Evolutionary conservation across 1,140 invertebrate species (phyloP), one percentile per base, ranked within the genome.

Genomic region (Trachelipus rathkii): DNA sequence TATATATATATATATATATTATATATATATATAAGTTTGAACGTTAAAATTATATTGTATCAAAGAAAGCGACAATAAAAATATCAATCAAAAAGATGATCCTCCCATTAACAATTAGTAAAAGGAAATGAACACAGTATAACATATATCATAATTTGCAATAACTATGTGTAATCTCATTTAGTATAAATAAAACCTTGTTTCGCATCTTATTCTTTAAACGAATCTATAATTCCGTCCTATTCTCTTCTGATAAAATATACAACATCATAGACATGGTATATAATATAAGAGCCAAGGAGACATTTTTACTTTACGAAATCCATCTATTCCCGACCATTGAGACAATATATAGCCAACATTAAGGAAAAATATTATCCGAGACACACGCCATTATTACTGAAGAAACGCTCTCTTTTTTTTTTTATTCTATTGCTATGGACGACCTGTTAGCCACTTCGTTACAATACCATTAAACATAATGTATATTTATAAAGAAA

Each of bases 401-500:
- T 15, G 8, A 13, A 60, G 19, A 13, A 60, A 13, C 50, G 50
- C 50, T 2, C 2, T 33, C 6, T 33, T 33, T 33, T n/a, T 33
- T 33, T 33, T 1, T 33, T 3, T 60, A 1, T 8, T 60, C 19
- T 19, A 60, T 60, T 60, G 50, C 50, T 60, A 60, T 60, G 50
- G 50, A 60, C 50, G 50, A 60, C 50, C 1, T 8, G 1, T 60
- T 60, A 60, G 2, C 1, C 19, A 60, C 8, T 60, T 60, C 50
- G 50, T 60, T 60, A 60, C 50, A 60, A 60, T 60, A 60, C 50
- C 50, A 60, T 60, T 60, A 60, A 60, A 60, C 19, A 60, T 60
- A 60, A 60, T 60, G 50, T 60, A 60, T 60, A 60, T 60, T 60
- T 60, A 60, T 60, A 60, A 60, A 60, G 50, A 60, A 60, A 15